phyloP scores from a whole-genome alignment of 2,113 vertebrate species.

The Felis chaus region DNA sequence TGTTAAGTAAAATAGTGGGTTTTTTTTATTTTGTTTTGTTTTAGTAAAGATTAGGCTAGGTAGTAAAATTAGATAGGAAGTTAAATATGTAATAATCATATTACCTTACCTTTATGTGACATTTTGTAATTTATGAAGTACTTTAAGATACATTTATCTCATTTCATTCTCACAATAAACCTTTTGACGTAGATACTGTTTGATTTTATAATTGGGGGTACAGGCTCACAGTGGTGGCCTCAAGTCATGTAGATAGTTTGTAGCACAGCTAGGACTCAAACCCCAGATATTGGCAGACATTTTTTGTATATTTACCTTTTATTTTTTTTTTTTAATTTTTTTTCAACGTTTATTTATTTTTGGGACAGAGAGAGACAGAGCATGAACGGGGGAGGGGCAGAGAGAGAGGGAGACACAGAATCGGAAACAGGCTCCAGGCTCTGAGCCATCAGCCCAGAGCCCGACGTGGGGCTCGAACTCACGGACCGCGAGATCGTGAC shows the following conservation, averaged over 20 bases:
- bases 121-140: not conserved
- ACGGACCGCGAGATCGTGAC: too few relatives aligned
- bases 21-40: not conserved
- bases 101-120: conserved; percentile 7
- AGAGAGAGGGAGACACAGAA: too few relatives aligned
- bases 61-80: conserved; percentile 1
- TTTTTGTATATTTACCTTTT: not conserved
- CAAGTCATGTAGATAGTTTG: not conserved
- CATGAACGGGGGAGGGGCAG: too few relatives aligned
- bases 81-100: not conserved
- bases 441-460: too few relatives aligned
- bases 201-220: not conserved
- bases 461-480: too few relatives aligned
- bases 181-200: not conserved
- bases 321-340: too few relatives aligned
- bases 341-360: too few relatives aligned
- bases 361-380: too few relatives aligned
- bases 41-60: not conserved
- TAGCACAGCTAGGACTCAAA: not conserved
- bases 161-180: not conserved
- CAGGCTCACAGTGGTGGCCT: not conserved
- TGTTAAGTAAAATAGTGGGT: conserved; percentile 3
- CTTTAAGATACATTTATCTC: not conserved
- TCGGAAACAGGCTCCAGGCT: too few relatives aligned
- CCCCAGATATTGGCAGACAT: not conserved